Evolutionary conservation across 2,797 vertebrate genomes (phyloP), one percentile per base, ranked within the genome.

Genomic region (Vipera latastei): DNA sequence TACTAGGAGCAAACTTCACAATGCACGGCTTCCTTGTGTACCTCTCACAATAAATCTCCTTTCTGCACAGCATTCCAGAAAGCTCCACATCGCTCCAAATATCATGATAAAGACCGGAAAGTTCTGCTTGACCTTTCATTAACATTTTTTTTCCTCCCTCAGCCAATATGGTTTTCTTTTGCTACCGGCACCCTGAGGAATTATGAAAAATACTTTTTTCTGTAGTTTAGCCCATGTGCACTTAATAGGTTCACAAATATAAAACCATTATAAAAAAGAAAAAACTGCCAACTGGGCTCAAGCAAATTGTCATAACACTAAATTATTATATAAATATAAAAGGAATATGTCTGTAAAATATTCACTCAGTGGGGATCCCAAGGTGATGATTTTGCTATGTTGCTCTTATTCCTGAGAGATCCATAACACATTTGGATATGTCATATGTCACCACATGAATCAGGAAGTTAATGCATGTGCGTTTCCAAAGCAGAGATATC

Each of bases 271-370:
- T 98, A 98, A 98, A 98, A 98, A 98, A 98, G 98, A 98, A 98
- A 98, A 98, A 98, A 98, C 98, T 98, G 98, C 97, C 97, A 97
- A 97, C 97, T 96, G 96, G 90, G 98, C 97, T 98, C 98, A 98
- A 98, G 98, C 98, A 98, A 98, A 98, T 97, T 98, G 98, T 98
- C 98, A 98, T 98, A 98, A 98, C 97, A 98, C 97, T 98, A 98
- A 98, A 98, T 98, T 98, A 98, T 98, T 98, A 97, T 98, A 98
- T 98, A 98, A 98, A 98, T 98, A 98, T 98, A 98, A 98, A 98
- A 98, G 97, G 97, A 98, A 97, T 97, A 97, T 98, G 97, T 98
- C 97, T 98, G 98, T 98, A 98, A 98, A 98, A 98, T 98, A 98
- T 98, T 98, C 97, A 98, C 97, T 98, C 98, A 98, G 97, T 97